Conservation (phyloP, 2,797 vertebrate genomes). For the Clamator glandarius region DNA sequence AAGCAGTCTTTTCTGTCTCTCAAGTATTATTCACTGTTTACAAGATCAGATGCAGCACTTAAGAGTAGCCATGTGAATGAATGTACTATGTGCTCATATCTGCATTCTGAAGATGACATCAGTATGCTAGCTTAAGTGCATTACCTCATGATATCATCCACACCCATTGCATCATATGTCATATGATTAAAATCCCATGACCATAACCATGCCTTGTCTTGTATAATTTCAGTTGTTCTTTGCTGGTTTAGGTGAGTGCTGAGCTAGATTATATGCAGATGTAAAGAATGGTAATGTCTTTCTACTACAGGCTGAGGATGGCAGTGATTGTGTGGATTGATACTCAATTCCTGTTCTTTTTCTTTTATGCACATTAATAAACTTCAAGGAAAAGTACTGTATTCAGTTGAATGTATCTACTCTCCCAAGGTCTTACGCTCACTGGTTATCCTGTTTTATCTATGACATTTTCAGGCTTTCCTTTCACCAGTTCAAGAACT, state of each 20-base stretch:
- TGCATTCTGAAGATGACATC: background rate
- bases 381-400: background rate
- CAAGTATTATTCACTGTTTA: background rate
- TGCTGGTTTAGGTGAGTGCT: background rate
- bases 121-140: background rate
- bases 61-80: background rate
- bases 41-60: rapidly evolving
- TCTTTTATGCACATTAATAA: background rate
- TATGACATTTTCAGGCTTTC: background rate
- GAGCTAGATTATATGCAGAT: background rate
- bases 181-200: background rate
- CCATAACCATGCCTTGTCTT: background rate
- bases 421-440: background rate
- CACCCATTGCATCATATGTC: background rate
- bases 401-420: background rate
- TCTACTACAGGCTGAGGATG: background rate
- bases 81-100: background rate
- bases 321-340: background rate
- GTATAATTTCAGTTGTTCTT: background rate
- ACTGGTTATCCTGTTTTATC: background rate
- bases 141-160: background rate
- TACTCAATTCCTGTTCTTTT: background rate
- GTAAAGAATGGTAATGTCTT: background rate
- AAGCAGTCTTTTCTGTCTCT: background rate
- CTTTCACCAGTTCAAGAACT: background rate